Base-by-base conservation (phyloP, 2,888 invertebrate genomes). In the Liopterus haemorrhoidalis region DNA sequence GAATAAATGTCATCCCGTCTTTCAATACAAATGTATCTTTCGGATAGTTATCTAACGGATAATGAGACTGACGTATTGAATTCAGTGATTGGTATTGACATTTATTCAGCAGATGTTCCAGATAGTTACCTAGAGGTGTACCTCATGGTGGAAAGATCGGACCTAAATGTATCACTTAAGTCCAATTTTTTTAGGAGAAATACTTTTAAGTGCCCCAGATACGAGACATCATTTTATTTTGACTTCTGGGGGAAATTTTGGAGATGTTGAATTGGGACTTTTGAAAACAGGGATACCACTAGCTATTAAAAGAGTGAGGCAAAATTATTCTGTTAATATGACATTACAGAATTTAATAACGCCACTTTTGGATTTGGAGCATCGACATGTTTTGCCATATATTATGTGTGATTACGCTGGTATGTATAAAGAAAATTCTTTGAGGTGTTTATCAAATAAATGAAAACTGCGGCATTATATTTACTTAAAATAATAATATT, bases 231-330 rank as follows among this genome's bases (percentile, higher is more conserved):
- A 19, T 8, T 38, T 25, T 19, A 55, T 59, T 5, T 57, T 64
- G 31, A 58, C 62, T 12, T 49, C 60, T 18, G 64, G 63, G 9
- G 66, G 65, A 8, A 65, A 63, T 48, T 69, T 67, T 48, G 67
- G 66, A 11, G 56, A 62, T 2, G 61, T 68, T 2, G 64, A 64
- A 43, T 51, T 70, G 28, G 69, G 66, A 6, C 52, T 69, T 21
- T 61, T 62, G 46, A 41, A 51, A 9, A 57, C 56, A 46, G 57
- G 63, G 45, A 57, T 58, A 36, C 59, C 64, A 1, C 48, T 65
- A 20, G 64, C 64, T 3, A 57, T 64, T 5, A 62, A 63, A 47
- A 53, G 56, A 32, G 56, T 61, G 2, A 54, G 52, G 2, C 54
- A 54, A 36, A 53, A 57, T 18, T 53, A 55, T 44, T 52, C 54